These are phyloP conservation scores for Balanococcus diminutus DNA, from an alignment of 2,888 invertebrate genomes.

Conservation along the genomic window DNA sequence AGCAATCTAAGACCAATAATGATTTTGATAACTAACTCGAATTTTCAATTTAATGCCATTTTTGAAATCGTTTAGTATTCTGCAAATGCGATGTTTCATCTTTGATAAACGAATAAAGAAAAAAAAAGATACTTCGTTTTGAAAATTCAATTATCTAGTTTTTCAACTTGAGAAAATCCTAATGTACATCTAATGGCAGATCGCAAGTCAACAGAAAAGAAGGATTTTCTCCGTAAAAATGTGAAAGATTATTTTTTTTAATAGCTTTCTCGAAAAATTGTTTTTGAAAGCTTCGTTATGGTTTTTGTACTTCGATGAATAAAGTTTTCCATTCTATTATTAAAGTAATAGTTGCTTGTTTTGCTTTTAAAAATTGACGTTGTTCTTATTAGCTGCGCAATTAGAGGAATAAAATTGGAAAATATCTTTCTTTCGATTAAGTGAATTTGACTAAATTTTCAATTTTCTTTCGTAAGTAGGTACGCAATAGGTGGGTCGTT, in stretches of 20 bases:
- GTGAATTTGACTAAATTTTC: no score
- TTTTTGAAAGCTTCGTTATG: background rate
- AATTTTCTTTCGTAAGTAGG: no score
- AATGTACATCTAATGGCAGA: slow-evolving; percentile 10
- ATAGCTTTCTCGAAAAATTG: background rate
- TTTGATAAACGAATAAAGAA: background rate
- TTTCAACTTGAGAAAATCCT: slow-evolving; percentile 1
- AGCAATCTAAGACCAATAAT: background rate
- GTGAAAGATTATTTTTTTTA: background rate
- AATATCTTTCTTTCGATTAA: no score
- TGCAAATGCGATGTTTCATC: background rate
- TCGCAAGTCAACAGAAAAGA: background rate
- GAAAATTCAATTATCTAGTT: slow-evolving; percentile 13
- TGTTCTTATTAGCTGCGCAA: no score
- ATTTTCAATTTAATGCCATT: background rate
- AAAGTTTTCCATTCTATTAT: background rate
- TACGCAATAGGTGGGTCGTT: no score
- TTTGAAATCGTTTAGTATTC: background rate
- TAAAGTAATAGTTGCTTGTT: no score
- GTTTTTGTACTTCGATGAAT: background rate
- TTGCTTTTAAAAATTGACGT: no score
- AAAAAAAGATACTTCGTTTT: background rate
- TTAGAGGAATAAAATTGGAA: no score
- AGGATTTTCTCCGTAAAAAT: background rate
- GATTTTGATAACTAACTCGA: background rate